Evolutionary conservation across 2,888 invertebrate genomes (phyloP).

Genomic region (Crepidodera aurea): DNA sequence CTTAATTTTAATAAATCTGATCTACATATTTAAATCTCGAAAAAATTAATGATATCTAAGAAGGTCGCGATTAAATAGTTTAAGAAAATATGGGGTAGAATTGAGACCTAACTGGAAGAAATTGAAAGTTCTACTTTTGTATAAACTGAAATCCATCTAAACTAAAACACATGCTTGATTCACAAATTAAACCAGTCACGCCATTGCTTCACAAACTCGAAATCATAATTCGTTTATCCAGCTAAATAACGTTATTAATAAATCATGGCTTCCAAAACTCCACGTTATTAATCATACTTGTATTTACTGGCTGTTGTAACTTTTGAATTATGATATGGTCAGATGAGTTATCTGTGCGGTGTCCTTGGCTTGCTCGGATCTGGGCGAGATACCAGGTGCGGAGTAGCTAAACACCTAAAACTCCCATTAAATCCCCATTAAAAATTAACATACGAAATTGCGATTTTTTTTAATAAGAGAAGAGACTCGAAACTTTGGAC

Average conservation of each 20-base stretch:
- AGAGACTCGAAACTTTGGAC: slow-evolving; percentile 4
- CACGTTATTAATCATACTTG: slow-evolving; percentile 56
- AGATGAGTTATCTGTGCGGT: slow-evolving; percentile 52
- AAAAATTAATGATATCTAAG: too few relatives aligned
- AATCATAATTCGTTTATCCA: slow-evolving; percentile 51
- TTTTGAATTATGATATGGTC: slow-evolving; percentile 56
- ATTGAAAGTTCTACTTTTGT: neutral
- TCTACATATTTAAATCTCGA: too few relatives aligned
- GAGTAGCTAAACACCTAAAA: slow-evolving; percentile 38
- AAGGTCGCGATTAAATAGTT: too few relatives aligned
- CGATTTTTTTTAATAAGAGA: slow-evolving; percentile 23
- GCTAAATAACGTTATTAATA: slow-evolving; percentile 57
- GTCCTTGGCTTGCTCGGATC: slow-evolving; percentile 35
- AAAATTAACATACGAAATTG: slow-evolving; percentile 44
- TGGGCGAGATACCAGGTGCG: slow-evolving; percentile 37
- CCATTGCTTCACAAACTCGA: slow-evolving; percentile 17
- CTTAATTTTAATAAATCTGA: too few relatives aligned
- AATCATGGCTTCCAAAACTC: slow-evolving; percentile 56
- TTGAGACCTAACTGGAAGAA: too few relatives aligned
- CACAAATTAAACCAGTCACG: slow-evolving; percentile 24
- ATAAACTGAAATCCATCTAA: neutral
- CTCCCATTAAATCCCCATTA: slow-evolving; percentile 48
- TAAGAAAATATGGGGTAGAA: too few relatives aligned
- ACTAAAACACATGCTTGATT: slow-evolving; percentile 9
- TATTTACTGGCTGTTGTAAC: slow-evolving; percentile 53